Conservation (phyloP, 1,140 invertebrate species). For the Drosophila mauritiana region DNA sequence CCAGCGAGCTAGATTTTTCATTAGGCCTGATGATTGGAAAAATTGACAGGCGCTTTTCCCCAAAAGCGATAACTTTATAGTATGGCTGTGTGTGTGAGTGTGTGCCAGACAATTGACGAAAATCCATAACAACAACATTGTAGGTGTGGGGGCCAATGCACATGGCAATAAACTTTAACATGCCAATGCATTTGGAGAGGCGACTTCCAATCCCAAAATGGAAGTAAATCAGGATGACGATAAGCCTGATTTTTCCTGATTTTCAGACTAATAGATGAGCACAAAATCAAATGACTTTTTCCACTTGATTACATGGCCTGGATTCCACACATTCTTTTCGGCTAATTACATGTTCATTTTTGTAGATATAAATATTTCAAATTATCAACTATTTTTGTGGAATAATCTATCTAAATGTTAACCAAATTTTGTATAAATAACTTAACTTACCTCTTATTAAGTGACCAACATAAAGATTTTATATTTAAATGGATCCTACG, state of each 20-base stretch:
- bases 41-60: constrained; percentile 73
- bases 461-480: too few species aligned
- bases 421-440: too few species aligned
- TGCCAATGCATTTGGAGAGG: constrained; percentile 37
- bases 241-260: background rate
- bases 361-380: too few species aligned
- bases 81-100: constrained; percentile 18
- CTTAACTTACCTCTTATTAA: too few species aligned
- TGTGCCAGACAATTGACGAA: constrained; percentile 62
- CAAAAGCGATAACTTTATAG: constrained; percentile 71
- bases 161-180: constrained; percentile 41
- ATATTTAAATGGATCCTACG: too few species aligned
- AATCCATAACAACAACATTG: constrained; percentile 45
- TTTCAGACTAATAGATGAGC: background rate
- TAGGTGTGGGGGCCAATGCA: constrained; percentile 3
- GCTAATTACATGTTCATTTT: too few species aligned
- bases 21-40: constrained; percentile 80
- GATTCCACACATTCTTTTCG: too few species aligned
- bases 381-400: too few species aligned
- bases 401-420: too few species aligned
- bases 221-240: constrained; percentile 20
- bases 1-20: constrained; percentile 69
- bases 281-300: too few species aligned
- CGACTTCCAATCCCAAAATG: constrained; percentile 12
- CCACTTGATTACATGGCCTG: too few species aligned